Evolutionary conservation across 1,140 invertebrate genomes (phyloP).

Genomic region (Muscidifurax raptorellus): DNA sequence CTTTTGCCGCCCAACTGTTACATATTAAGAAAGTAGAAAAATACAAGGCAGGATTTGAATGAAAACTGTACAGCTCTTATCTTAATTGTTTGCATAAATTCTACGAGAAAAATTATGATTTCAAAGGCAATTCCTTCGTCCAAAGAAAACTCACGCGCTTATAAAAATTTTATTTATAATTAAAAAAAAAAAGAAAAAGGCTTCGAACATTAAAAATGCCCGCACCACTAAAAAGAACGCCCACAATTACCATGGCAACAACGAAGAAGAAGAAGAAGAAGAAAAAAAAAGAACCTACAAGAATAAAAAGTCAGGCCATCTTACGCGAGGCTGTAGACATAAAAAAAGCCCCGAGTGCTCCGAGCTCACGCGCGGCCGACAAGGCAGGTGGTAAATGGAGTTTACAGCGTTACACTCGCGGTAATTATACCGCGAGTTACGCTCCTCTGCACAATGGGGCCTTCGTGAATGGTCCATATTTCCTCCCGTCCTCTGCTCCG

Average conservation of each 20-base stretch:
- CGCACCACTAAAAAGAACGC: background rate
- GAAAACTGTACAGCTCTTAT: background rate
- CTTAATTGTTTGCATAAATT: background rate
- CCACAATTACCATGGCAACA: background rate
- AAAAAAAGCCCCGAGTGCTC: background rate
- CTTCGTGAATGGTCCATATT: conserved; percentile 42
- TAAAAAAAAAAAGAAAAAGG: background rate
- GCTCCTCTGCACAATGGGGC: background rate
- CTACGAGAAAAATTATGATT: background rate
- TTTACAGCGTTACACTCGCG: conserved; percentile 28
- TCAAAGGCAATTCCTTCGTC: background rate
- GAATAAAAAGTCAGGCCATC: conserved; percentile 6
- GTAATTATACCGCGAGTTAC: conserved; percentile 33
- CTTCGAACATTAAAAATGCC: background rate
- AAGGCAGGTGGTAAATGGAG: conserved; percentile 37
- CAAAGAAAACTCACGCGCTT: no score
- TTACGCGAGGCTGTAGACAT: background rate
- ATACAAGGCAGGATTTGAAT: no score
- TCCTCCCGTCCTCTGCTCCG: background rate
- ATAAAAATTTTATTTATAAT: background rate
- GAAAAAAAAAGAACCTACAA: background rate
- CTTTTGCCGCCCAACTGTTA: no score
- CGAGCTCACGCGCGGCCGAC: background rate
- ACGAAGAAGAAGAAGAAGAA: background rate
- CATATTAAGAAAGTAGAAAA: no score